Percentiles rank a stretch among this genome's conserved stretches.
These are phyloP conservation scores for Podocnemis expansa DNA, from an alignment of 2,113 vertebrate species.

Conservation along the genomic window DNA sequence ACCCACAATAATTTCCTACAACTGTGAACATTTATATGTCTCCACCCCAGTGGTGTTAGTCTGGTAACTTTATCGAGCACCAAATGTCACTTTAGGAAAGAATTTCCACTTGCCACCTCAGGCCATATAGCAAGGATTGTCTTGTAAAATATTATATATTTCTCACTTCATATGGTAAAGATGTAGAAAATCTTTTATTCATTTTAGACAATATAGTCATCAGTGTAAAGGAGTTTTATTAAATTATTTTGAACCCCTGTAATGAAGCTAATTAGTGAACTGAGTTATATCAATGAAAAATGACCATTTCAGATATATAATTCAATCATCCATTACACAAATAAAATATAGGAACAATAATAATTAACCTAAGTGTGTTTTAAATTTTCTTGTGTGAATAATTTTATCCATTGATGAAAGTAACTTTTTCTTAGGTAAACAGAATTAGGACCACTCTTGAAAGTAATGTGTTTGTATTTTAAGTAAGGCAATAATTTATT, in stretches of 20 bases:
- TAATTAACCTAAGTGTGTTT: not conserved
- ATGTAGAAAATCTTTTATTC: not conserved
- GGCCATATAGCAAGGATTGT: not conserved
- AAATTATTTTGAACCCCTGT: not conserved
- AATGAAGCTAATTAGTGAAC: not conserved
- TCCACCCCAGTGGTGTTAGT: not conserved
- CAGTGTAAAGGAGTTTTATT: not conserved
- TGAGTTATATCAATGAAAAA: conserved; percentile 19
- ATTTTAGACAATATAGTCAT: not conserved
- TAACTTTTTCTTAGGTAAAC: not conserved
- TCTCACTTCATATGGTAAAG: not conserved
- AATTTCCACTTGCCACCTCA: not conserved
- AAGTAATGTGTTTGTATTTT: not conserved
- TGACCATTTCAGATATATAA: not conserved
- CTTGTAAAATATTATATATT: not conserved
- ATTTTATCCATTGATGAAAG: not conserved
- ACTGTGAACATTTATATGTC: not conserved
- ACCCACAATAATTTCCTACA: not conserved
- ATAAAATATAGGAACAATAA: not conserved
- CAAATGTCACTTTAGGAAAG: not conserved
- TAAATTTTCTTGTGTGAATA: not conserved
- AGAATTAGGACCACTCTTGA: not conserved
- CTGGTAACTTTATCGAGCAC: not conserved
- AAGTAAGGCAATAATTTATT: conserved; percentile 51
- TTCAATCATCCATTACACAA: not conserved